Evolutionary conservation across 2,113 vertebrate genomes (phyloP).

Genomic region (Xiphophorus hellerii): DNA sequence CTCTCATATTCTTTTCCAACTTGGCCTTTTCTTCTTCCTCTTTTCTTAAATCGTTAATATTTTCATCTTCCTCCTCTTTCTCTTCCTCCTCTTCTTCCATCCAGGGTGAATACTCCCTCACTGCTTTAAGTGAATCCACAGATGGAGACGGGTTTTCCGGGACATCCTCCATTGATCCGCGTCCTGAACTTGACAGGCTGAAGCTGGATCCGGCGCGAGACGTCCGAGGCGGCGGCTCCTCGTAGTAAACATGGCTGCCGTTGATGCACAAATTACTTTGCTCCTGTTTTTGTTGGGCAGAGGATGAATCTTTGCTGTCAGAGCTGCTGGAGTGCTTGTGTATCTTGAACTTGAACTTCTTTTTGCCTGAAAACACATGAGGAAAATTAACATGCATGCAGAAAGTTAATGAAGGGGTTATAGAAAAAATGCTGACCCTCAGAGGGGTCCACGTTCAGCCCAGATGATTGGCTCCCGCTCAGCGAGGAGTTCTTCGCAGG

Average conservation of each 20-base stretch:
- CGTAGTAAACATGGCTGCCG: constrained; percentile 87
- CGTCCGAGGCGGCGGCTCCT: constrained; percentile 75
- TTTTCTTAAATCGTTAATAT: background rate
- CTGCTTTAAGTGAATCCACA: constrained; percentile 42
- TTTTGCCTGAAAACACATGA: constrained; percentile 73
- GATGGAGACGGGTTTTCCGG: constrained; percentile 62
- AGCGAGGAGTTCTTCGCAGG: constrained; percentile 71
- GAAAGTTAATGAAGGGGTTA: background rate
- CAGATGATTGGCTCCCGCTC: constrained; percentile 76
- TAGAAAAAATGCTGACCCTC: constrained; percentile 64
- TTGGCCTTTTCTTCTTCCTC: constrained; percentile 8
- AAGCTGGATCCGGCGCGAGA: constrained; percentile 68
- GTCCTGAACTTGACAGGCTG: constrained; percentile 75
- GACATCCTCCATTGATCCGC: constrained; percentile 77
- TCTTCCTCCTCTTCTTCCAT: constrained; percentile 52
- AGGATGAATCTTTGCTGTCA: constrained; percentile 80
- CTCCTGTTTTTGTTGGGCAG: constrained; percentile 81
- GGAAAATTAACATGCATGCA: background rate
- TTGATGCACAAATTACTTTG: constrained; percentile 92
- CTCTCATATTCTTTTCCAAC: constrained; percentile 3
- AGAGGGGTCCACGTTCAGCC: constrained; percentile 74
- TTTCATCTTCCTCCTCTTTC: constrained; percentile 15
- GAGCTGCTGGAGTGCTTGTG: constrained; percentile 85
- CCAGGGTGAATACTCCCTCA: constrained; percentile 61
- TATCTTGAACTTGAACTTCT: constrained; percentile 80